Base-by-base conservation (phyloP, 2,888 invertebrate genomes). In the Coelinius sp. region DNA sequence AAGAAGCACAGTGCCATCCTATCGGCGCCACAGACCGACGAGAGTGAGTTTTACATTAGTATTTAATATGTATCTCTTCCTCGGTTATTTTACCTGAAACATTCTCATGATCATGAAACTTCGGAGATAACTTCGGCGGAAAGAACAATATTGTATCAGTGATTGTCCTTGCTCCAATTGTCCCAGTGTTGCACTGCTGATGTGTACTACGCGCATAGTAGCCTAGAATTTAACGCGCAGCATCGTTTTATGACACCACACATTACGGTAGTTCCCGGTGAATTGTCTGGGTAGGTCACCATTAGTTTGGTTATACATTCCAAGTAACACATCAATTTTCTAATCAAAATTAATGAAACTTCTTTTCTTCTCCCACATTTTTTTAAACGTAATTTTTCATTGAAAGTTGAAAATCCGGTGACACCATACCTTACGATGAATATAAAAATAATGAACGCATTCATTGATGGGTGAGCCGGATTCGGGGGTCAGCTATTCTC, bases 1-100 rank as follows among this genome's bases (percentile, higher is more conserved):
- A 98, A 98, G 92, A 98, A 98, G 92, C 99, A 99, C 91, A 98
- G 98, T 91, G 96, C 97, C 90, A 99, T 99, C 88, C 91, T 99
- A 86, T 98, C 98, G 86, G 98, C 98, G 83, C 98, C 98, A 82
- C 97, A 97, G 89, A 97, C 97, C 88, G 98, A 99, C 92, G 98
- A 98, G 91, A 98, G 97, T 97, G 90, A 95, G 96, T 92, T 76
- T 38, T 14, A 66, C 22, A 66, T 68, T 46, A 6, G 8, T n/a
- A 46, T 20, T n/a, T 25, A 44, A 44, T 41, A 64, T 31, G 46
- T 25, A 35, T 25, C 12, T 38, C 10, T 12, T 20, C 17, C 52
- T n/a, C 8, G 8, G 24, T 44, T 14, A n/a, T 17, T 7, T 8
- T 17, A 20, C 20, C 3, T 17, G 70, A 68, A 70, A 74, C 75